A percentile compares a stretch with the other conserved stretches of the same genome.
Evolutionary conservation across 2,888 invertebrate genomes (phyloP).

Genomic region (Sericinus montela): DNA sequence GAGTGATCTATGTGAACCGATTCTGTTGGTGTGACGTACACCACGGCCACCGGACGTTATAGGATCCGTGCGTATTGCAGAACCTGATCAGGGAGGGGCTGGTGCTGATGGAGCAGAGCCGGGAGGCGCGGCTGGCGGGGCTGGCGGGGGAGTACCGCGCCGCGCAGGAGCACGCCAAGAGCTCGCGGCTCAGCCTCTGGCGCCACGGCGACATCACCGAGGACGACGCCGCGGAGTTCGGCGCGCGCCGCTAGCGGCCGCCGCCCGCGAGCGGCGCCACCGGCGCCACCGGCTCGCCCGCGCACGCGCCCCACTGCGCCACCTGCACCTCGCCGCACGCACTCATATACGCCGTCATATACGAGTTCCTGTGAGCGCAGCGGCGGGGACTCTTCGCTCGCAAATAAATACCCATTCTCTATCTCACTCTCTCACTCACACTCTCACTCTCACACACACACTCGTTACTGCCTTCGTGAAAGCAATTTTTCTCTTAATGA

Average conservation of each 20-base stretch:
- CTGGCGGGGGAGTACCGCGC: constrained; percentile 89
- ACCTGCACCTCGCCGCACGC: constrained; percentile 46
- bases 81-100: constrained; percentile 92
- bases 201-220: constrained; percentile 99
- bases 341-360: constrained; percentile 40
- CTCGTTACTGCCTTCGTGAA: background rate
- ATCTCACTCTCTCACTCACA: too few relatives aligned
- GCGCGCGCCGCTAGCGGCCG: constrained; percentile 64
- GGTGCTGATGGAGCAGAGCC: constrained; percentile 87
- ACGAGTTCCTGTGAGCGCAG: constrained; percentile 42
- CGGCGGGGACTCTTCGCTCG: constrained; percentile 21
- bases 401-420: constrained; percentile 8
- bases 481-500: constrained; percentile 19
- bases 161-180: constrained; percentile 92
- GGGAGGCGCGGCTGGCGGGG: constrained; percentile 89
- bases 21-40: too few relatives aligned
- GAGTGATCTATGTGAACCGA: too few relatives aligned
- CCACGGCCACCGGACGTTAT: too few relatives aligned
- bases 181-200: constrained; percentile 94
- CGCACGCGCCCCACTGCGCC: constrained; percentile 42
- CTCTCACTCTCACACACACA: too few relatives aligned
- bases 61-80: too few relatives aligned
- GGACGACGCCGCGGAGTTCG: constrained; percentile 86
- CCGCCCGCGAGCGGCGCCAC: constrained; percentile 29
- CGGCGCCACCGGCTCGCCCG: constrained; percentile 29